Evolutionary conservation across 2,113 vertebrate genomes (phyloP).

Genomic region (Labrus mixtus): DNA sequence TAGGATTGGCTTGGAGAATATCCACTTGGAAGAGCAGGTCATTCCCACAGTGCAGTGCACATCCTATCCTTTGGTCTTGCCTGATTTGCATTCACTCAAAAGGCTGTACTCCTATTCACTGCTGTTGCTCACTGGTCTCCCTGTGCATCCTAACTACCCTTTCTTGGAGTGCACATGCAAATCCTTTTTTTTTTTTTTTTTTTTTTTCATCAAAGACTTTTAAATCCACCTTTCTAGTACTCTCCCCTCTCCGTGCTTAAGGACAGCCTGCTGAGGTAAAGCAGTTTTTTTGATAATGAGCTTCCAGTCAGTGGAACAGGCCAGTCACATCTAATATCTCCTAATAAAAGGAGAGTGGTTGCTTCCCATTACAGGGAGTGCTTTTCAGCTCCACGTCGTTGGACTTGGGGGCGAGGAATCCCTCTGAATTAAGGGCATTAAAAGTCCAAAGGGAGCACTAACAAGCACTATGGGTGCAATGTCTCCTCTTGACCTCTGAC

Average conservation of each 20-base stretch:
- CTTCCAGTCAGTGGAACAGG: constrained; percentile 49
- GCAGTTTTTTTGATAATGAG: constrained; percentile 54
- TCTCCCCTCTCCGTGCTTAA: constrained; percentile 8
- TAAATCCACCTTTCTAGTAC: constrained; percentile 28
- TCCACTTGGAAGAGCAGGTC: constrained; percentile 33
- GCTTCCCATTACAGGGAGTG: constrained; percentile 41
- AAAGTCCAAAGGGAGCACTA: constrained; percentile 39
- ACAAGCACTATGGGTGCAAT: constrained; percentile 3
- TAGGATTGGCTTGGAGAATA: constrained; percentile 33
- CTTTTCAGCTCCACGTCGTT: constrained; percentile 48
- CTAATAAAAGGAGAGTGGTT: constrained; percentile 59
- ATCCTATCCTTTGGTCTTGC: constrained; percentile 45
- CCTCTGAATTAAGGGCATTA: constrained; percentile 53
- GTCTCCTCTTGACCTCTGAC: constrained; percentile 50
- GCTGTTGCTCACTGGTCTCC: constrained; percentile 14
- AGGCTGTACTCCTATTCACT: constrained; percentile 38
- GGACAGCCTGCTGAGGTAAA: constrained; percentile 49
- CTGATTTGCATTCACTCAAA: constrained; percentile 61
- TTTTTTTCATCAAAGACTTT: constrained; percentile 44
- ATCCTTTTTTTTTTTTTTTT: constrained; percentile 20
- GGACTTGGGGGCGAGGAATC: constrained; percentile 7
- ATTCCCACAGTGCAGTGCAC: constrained; percentile 49
- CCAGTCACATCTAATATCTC: constrained; percentile 60
- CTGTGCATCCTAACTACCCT: constrained; percentile 42
- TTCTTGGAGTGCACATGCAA: constrained; percentile 29